A percentile compares a stretch with the other conserved stretches of the same genome.
Conservation (phyloP, 2,888 invertebrate species). For the Meandrusa payeni region DNA sequence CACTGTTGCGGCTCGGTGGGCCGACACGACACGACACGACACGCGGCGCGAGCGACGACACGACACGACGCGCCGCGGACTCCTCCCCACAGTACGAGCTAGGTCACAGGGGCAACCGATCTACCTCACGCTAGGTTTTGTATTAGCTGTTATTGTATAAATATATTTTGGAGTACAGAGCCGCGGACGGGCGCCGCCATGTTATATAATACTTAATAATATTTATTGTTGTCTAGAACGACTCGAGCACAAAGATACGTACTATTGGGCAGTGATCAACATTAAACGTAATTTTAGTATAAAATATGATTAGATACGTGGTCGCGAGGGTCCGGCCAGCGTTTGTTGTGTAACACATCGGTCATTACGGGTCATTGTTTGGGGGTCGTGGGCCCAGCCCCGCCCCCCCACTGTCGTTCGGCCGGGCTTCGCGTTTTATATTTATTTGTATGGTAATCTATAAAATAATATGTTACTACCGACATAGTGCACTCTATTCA, state of each 20-base stretch:
- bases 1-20: slow-evolving; percentile 53
- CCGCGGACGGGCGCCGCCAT: slow-evolving; percentile 64
- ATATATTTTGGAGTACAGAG: slow-evolving; percentile 75
- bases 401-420: slow-evolving; percentile 45
- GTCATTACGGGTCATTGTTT: slow-evolving; percentile 74
- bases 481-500: slow-evolving; percentile 29
- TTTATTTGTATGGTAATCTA: slow-evolving; percentile 70
- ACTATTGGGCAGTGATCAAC: slow-evolving; percentile 81
- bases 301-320: slow-evolving; percentile 75
- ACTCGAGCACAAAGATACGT: slow-evolving; percentile 79
- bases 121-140: slow-evolving; percentile 76
- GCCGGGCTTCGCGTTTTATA: slow-evolving; percentile 53
- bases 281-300: slow-evolving; percentile 77
- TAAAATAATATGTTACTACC: slow-evolving; percentile 65
- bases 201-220: slow-evolving; percentile 58
- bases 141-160: slow-evolving; percentile 77
- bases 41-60: slow-evolving; percentile 17
- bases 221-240: slow-evolving; percentile 75
- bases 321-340: slow-evolving; percentile 60
- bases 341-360: slow-evolving; percentile 68
- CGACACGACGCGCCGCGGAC: slow-evolving; percentile 28
- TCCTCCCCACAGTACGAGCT: slow-evolving; percentile 39
- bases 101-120: slow-evolving; percentile 52
- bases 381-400: slow-evolving; percentile 54
- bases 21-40: slow-evolving; percentile 28